Percentiles rank a stretch among this genome's conserved stretches.
phyloP scores from a whole-genome alignment of 2,888 invertebrate genomes.

The Thereva unica region DNA sequence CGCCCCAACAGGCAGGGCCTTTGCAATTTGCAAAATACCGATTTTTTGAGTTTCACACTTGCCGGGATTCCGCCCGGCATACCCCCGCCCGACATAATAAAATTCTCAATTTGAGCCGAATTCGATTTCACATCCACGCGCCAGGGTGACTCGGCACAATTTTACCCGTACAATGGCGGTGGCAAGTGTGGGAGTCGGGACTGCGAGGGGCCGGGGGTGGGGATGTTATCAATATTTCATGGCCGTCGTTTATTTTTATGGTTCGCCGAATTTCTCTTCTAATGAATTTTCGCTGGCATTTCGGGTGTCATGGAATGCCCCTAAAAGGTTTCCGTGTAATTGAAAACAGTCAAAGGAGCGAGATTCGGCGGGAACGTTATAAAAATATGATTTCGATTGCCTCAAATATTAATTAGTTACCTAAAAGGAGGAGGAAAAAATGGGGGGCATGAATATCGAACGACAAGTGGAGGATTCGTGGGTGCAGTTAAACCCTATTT shows the following conservation, averaged over 20 bases:
- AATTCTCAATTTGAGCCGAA: slow-evolving; percentile 17
- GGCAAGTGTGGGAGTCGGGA: neutral
- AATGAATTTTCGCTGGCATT: neutral
- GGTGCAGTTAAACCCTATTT: too few relatives aligned
- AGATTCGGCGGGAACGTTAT: too few relatives aligned
- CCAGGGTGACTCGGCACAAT: slow-evolving; percentile 6
- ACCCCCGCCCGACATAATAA: slow-evolving; percentile 1
- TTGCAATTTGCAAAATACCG: slow-evolving; percentile 4
- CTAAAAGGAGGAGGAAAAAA: too few relatives aligned
- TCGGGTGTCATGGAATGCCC: too few relatives aligned
- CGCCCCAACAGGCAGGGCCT: slow-evolving; percentile 14
- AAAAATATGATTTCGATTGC: too few relatives aligned
- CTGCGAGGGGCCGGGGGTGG: neutral
- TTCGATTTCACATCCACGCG: slow-evolving; percentile 4
- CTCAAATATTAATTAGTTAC: too few relatives aligned
- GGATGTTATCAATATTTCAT: slow-evolving; percentile 14
- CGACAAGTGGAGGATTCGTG: too few relatives aligned
- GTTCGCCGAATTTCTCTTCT: neutral
- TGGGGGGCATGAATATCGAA: too few relatives aligned
- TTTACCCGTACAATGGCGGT: neutral
- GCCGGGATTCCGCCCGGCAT: neutral
- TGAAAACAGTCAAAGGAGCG: too few relatives aligned
- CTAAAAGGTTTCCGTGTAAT: too few relatives aligned
- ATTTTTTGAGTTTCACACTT: slow-evolving; percentile 13
- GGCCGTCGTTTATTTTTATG: slow-evolving; percentile 18